These are phyloP conservation scores for Cerastis rubricosa DNA, from an alignment of 2,888 invertebrate species.

Conservation along the genomic window DNA sequence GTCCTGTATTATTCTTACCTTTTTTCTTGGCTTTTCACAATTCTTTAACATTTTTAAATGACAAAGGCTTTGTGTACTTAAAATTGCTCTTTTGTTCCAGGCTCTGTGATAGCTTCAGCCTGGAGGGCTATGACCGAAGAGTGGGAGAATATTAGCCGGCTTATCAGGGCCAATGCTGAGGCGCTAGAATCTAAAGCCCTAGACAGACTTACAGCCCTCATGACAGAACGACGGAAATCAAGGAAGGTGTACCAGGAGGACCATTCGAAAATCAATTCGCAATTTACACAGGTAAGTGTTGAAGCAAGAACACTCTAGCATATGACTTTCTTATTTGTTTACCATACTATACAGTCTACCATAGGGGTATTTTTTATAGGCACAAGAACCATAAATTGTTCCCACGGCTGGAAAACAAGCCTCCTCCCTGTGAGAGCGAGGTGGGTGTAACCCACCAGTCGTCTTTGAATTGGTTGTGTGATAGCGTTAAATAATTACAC, in stretches of 20 bases:
- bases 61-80: background rate
- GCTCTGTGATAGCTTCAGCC: conserved; percentile 92
- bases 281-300: conserved; percentile 92
- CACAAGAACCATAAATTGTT: background rate
- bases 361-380: background rate
- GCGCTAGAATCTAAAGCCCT: conserved; percentile 95
- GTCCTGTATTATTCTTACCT: background rate
- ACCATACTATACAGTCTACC: background rate
- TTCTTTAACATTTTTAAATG: background rate
- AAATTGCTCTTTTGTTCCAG: conserved; percentile 74
- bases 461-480: background rate
- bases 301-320: background rate
- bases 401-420: background rate
- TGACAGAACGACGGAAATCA: conserved; percentile 96
- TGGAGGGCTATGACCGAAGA: conserved; percentile 98
- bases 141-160: conserved; percentile 95
- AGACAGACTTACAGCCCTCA: conserved; percentile 95
- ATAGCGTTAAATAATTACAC: background rate
- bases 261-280: conserved; percentile 95
- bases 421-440: background rate
- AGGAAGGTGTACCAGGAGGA: conserved; percentile 97
- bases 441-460: background rate
- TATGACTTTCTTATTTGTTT: background rate
- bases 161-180: conserved; percentile 96
- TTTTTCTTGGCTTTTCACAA: background rate